Base-by-base conservation (phyloP, 2,113 vertebrate species). In the Atractosteus spatula region DNA sequence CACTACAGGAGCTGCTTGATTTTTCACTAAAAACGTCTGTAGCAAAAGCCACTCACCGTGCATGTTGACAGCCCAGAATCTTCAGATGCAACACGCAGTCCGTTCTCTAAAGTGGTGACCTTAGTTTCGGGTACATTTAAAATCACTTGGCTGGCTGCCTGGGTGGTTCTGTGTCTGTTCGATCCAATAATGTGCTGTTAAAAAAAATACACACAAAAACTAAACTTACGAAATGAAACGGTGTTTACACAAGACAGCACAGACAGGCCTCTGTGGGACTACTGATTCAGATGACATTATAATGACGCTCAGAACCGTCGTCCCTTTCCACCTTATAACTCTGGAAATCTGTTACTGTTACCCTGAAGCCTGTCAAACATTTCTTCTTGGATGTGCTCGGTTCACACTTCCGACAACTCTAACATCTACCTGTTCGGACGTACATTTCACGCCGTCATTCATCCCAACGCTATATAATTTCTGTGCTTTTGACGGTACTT, bases 61-160 rank as follows among this genome's bases (percentile, higher is more conserved):
- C 96, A 99, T 0, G 97, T 99, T 16, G 93, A 90, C 0, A 99
- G 90, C 8, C 96, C 96, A 2, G 97, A 94, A 76, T 99, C 95
- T 82, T 99, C 97, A 14, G 97, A 99, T 0, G 96, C 93, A 55
- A 99, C 96, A 45, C 96, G 85, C 5, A 99, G 92, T 51, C 96
- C 96, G 0, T 98, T 99, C 71, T 94, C 91, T 73, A 99, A 80
- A 43, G 90, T 73, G 3, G 95, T 97, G 10, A 98, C 93, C 43
- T 93, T 94, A 0, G 97, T 99, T 83, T 99, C 96, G 0, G 97
- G 97, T 13, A 99, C 93, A 80, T 99, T 99, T 55, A 99, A 82
- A 17, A 87, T 69, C 41, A 98, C 89, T 47, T 94, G 93, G 2
- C 89, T 70, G 16, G 89, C 93, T 71, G 91, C 90, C 79, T 90